These are phyloP conservation scores for Brachypalpus laphriformis DNA, from an alignment of 2,888 invertebrate genomes.

Conservation along the genomic window DNA sequence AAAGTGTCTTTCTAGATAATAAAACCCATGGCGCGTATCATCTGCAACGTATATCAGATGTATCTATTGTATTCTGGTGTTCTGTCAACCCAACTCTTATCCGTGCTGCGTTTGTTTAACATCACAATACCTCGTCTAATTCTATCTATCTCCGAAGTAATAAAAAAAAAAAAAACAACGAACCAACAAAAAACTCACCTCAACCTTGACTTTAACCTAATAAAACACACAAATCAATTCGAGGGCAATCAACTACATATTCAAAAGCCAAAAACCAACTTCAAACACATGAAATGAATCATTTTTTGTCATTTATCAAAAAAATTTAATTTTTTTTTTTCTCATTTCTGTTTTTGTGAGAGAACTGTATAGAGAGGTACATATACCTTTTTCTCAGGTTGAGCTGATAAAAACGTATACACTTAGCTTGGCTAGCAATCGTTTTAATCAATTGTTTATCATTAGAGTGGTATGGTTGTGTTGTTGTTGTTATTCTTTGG, in stretches of 20 bases:
- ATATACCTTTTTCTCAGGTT: constrained; percentile 7
- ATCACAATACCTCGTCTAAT: constrained; percentile 25
- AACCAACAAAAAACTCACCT: constrained; percentile 27
- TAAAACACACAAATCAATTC: constrained; percentile 71
- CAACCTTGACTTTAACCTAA: constrained; percentile 74
- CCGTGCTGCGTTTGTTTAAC: constrained; percentile 4
- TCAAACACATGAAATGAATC: constrained; percentile 70
- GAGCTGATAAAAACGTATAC: constrained; percentile 56
- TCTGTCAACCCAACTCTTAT: neutral
- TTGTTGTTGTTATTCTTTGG: constrained; percentile 23
- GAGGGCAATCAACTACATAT: constrained; percentile 71
- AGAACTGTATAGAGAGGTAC: no score
- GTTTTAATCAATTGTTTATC: constrained; percentile 60
- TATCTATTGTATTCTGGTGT: neutral
- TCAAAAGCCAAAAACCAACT: constrained; percentile 53
- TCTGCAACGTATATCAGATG: neutral
- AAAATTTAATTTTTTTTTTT: neutral
- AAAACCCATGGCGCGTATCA: neutral
- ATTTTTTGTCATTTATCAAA: constrained; percentile 72
- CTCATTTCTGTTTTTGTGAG: neutral
- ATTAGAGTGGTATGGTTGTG: constrained; percentile 36
- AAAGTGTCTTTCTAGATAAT: no score
- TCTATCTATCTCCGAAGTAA: neutral
- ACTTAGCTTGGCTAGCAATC: constrained; percentile 40
- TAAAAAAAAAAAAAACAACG: neutral